phyloP scores from a whole-genome alignment of 2,113 vertebrate genomes.

The Eulemur rufifrons region DNA sequence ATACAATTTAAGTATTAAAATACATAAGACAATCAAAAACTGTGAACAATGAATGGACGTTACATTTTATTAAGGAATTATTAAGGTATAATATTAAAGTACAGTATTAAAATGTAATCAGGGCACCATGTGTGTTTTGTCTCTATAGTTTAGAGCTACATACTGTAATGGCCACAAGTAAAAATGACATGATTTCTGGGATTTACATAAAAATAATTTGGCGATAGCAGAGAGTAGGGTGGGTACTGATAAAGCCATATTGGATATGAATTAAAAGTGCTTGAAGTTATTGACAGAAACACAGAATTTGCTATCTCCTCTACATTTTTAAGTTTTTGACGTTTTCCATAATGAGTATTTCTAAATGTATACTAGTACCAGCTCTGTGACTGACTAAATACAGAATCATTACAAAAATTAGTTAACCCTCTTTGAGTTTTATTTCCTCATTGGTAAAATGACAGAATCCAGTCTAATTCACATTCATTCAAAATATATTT shows the following conservation, averaged over 20 bases:
- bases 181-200: background rate
- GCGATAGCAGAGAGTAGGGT: rapidly evolving
- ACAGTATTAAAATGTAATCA: background rate
- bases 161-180: background rate
- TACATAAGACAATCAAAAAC: background rate
- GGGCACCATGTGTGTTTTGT: background rate
- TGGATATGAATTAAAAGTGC: background rate
- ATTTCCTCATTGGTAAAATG: background rate
- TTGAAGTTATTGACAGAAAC: background rate
- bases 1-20: background rate
- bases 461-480: background rate
- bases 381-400: background rate
- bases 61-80: background rate
- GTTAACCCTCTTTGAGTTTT: background rate
- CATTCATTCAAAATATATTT: background rate
- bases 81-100: background rate
- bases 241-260: background rate
- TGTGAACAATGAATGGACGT: background rate
- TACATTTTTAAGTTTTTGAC: background rate
- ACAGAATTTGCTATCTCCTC: background rate
- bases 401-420: background rate
- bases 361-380: background rate
- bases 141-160: background rate
- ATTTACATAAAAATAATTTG: background rate
- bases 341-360: background rate